Evolutionary conservation across 2,797 vertebrate species (phyloP).

Genomic region (Chelon labrosus): DNA sequence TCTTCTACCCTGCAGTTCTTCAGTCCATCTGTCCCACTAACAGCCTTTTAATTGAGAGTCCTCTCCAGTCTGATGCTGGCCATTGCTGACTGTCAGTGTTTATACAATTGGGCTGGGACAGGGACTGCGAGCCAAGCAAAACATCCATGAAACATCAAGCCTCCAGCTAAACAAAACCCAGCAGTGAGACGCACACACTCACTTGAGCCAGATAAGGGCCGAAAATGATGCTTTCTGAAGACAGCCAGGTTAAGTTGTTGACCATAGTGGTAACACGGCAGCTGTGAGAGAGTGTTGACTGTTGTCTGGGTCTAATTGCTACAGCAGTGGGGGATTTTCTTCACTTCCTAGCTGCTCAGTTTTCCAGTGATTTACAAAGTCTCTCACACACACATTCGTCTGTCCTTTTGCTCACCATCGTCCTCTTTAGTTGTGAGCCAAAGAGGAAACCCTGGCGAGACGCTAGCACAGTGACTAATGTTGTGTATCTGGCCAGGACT

Average conservation of each 20-base stretch:
- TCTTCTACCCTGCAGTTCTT: constrained; percentile 57
- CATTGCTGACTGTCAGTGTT: constrained; percentile 78
- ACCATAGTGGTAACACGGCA: constrained; percentile 51
- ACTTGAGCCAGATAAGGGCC: constrained; percentile 70
- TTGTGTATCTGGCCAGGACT: constrained; percentile 86
- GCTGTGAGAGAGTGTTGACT: constrained; percentile 51
- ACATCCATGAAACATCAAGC: constrained; percentile 83
- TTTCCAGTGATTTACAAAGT: constrained; percentile 50
- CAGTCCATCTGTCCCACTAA: constrained; percentile 72
- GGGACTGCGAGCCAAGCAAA: constrained; percentile 77
- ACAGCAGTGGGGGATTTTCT: constrained; percentile 50
- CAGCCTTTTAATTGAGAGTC: constrained; percentile 79
- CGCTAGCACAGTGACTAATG: constrained; percentile 84
- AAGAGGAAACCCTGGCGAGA: constrained; percentile 89
- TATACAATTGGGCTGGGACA: constrained; percentile 81
- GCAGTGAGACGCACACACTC: constrained; percentile 67
- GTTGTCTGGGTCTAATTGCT: constrained; percentile 60
- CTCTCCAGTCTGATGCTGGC: constrained; percentile 72
- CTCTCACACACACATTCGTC: constrained; percentile 23
- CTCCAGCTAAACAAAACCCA: constrained; percentile 78
- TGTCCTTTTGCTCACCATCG: constrained; percentile 68
- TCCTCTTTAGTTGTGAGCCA: constrained; percentile 81
- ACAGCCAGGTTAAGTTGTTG: constrained; percentile 59
- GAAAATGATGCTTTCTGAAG: constrained; percentile 63
- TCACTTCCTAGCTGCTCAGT: constrained; percentile 38